A percentile compares a stretch with the other conserved stretches of the same genome.
phyloP scores from a whole-genome alignment of 1,140 invertebrate species.

The Teleogryllus occipitalis region DNA sequence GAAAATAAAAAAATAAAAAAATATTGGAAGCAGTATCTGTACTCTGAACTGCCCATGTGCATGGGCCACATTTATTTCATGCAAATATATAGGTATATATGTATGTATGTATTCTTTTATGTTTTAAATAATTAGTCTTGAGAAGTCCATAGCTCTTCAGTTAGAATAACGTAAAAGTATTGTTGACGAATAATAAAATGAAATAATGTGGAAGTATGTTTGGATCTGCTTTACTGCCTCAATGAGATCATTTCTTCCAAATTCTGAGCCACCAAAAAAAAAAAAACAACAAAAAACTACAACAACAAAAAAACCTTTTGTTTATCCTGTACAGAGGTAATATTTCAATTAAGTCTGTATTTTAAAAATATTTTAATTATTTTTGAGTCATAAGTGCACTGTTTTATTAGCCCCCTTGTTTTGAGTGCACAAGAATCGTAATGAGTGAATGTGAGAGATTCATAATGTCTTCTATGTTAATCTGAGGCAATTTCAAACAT shows the following conservation, averaged over 20 bases:
- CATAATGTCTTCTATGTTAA: neutral
- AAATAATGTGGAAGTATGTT: conserved; percentile 13
- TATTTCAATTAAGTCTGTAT: conserved; percentile 7
- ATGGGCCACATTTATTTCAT: neutral
- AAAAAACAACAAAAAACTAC: neutral
- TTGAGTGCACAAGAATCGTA: conserved; percentile 17
- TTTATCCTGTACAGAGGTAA: conserved; percentile 6
- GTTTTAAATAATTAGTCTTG: conserved; percentile 17
- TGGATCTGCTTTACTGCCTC: conserved; percentile 10
- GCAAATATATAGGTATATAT: conserved; percentile 7
- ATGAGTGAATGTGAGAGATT: conserved; percentile 5
- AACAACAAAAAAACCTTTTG: conserved; percentile 6
- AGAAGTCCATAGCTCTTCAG: conserved; percentile 20
- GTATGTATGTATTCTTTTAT: neutral
- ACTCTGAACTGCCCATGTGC: neutral
- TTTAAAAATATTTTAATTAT: neutral
- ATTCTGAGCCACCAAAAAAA: neutral
- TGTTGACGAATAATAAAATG: conserved; percentile 22
- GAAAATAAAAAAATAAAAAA: conserved; percentile 2
- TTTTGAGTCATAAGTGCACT: conserved; percentile 1
- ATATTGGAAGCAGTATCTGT: neutral
- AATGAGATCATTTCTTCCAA: neutral
- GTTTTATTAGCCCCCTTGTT: conserved; percentile 21
- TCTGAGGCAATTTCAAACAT: conserved; percentile 16
- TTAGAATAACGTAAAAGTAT: conserved; percentile 20